Percentiles rank a stretch among this genome's conserved stretches.
Conservation (phyloP, 2,797 vertebrate genomes). For the Kryptolebias ocellatus region DNA sequence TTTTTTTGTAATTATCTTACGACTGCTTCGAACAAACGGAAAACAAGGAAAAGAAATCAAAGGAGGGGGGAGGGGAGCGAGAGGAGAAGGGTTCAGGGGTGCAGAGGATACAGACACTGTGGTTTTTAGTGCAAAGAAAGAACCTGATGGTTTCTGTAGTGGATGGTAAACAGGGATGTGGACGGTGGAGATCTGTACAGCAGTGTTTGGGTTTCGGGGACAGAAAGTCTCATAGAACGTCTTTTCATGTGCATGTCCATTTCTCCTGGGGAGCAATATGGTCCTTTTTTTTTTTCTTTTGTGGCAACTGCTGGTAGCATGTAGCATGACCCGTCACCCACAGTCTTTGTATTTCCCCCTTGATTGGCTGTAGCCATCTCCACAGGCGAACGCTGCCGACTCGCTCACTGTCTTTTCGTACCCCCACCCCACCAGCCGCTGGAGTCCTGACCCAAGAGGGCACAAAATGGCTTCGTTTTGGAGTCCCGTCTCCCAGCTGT, state of each 20-base stretch:
- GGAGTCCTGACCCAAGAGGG: slow-evolving; percentile 28
- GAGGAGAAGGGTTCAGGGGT: slow-evolving; percentile 10
- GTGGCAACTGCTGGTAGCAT: slow-evolving; percentile 19
- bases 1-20: slow-evolving; percentile 17
- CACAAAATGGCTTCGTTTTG: slow-evolving; percentile 54
- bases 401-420: slow-evolving; percentile 26
- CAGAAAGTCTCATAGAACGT: slow-evolving; percentile 32
- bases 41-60: slow-evolving; percentile 6
- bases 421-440: slow-evolving; percentile 34
- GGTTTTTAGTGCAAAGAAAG: slow-evolving; percentile 77
- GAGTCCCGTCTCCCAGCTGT: slow-evolving; percentile 41
- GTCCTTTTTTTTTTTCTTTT: neutral
- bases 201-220: slow-evolving; percentile 39
- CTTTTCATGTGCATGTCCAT: slow-evolving; percentile 25
- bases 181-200: slow-evolving; percentile 54
- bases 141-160: slow-evolving; percentile 61
- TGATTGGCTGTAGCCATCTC: slow-evolving; percentile 19
- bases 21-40: slow-evolving; percentile 35
- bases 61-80: too few relatives aligned
- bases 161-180: slow-evolving; percentile 49
- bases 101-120: slow-evolving; percentile 66
- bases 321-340: neutral
- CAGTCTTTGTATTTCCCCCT: slow-evolving; percentile 16
- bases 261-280: slow-evolving; percentile 26
- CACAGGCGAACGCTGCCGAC: slow-evolving; percentile 44